Conservation (phyloP, 2,888 invertebrate species). For the Pediacus dermestoides region DNA sequence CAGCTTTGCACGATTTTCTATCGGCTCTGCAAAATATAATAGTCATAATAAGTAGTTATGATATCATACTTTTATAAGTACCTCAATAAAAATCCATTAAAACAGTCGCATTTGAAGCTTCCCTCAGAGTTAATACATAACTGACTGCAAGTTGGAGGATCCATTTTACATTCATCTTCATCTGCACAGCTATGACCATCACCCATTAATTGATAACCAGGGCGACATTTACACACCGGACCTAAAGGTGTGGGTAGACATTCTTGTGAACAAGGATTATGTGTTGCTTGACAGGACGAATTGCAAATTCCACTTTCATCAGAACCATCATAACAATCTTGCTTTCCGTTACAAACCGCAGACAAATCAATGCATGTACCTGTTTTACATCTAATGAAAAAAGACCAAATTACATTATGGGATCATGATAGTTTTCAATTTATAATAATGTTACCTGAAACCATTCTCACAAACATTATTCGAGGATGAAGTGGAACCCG, state of each 20-base stretch:
- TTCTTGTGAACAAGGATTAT: constrained; percentile 54
- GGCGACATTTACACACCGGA: constrained; percentile 61
- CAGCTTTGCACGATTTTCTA: constrained; percentile 65
- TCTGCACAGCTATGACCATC: constrained; percentile 62
- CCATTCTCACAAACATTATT: constrained; percentile 46
- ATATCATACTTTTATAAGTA: constrained; percentile 27
- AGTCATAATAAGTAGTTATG: not conserved
- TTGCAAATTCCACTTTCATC: constrained; percentile 69
- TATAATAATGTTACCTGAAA: constrained; percentile 41
- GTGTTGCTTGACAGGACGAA: constrained; percentile 47
- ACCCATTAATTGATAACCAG: constrained; percentile 53
- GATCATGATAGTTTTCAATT: not conserved
- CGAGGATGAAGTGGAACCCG: not conserved
- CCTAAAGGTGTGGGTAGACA: constrained; percentile 67
- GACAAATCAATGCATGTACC: constrained; percentile 64
- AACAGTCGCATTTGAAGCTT: constrained; percentile 59
- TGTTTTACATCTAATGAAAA: constrained; percentile 50
- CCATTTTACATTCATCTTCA: constrained; percentile 65
- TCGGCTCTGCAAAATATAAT: constrained; percentile 51
- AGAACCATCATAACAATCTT: constrained; percentile 64
- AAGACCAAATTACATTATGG: not conserved
- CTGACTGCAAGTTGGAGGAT: constrained; percentile 62
- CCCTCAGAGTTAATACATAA: constrained; percentile 57
- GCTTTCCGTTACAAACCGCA: constrained; percentile 60
- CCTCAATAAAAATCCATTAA: constrained; percentile 58